Base-by-base conservation (phyloP, 2,113 vertebrate genomes). In the Trogon melanurus region DNA sequence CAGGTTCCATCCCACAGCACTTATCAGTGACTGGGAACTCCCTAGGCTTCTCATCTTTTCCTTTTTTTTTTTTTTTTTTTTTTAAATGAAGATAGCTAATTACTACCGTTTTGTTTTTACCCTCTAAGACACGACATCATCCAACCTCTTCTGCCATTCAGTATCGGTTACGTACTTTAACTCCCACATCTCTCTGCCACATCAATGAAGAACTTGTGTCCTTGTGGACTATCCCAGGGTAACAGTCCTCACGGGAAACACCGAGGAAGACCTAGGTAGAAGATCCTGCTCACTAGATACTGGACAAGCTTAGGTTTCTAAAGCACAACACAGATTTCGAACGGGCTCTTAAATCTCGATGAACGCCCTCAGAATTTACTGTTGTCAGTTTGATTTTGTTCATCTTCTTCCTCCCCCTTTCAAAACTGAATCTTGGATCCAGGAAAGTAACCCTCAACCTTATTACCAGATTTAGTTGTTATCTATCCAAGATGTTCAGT, bases 221-320 rank as follows among this genome's bases (percentile, higher is more conserved):
- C 15, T 16, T 32, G 3, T 9, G 16, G 21, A 36, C 26, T 67
- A 13, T 27, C 8, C 10, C 45, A 69, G 18, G 18, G 21, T 67
- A 69, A 32, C 17, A 57, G 21, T 29, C 34, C 25, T 60, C 58
- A 44, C 1, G 4, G 20, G 12, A 51, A 60, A 71, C 51, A 45
- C 6, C 0, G 3, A 73, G 15, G 13, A 67, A 41, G 36, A 57
- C 48, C 8, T 10, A 26, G 16, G 19, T 19, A 86, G 38, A 75
- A n/a, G 20, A 73, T n/a, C 18, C 25, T 4, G 3, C n/a, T 82
- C 1, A 0, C 16, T 34, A 34, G 15, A 5, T 7, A 11, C 53
- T 17, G 14, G 12, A 13, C 8, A 86, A 58, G 16, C 20, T 38
- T 26, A 45, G 29, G 8, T 50, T 83, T 23, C 32, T 21, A 27